Evolutionary conservation across 30 jellyfish, hydroid and myxozoan species (phyloP), one percentile per base, ranked within the genome.

Genomic region (Cassiopea xamachana): DNA sequence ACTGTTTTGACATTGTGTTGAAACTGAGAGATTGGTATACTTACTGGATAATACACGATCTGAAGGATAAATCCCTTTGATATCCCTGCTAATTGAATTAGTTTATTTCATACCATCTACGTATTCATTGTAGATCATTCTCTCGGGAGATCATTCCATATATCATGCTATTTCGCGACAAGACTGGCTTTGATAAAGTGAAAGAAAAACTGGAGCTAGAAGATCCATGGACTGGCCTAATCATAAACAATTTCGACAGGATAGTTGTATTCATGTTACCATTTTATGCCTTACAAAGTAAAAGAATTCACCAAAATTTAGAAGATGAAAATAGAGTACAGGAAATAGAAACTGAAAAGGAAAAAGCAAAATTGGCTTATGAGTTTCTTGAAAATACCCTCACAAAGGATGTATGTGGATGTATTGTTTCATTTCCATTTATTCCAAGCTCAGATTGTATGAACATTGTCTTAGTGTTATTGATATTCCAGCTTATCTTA

Each of bases 381-480:
- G 95, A 88, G 81, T 88, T 88, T 44, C 90, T 88, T 9, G 95
- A 88, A 73, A 88, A 80, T 48, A 62, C 82, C 6, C 95, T 88
- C 55, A 78, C 95, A 50, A 88, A 79, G 69, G 86, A 88, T 90
- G 95, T 88, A 19, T 60, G 48, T 17, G 9, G 64, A 9, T 9
- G 8, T 51, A 2, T 51, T 51, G 64, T 51, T 51, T 9, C 0
- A n/a, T 60, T 3, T 13, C 4, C 1, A 49, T 2, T 76, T 1
- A 8, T 14, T 76, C n/a, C n/a, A n/a, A n/a, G n/a, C n/a, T n/a
- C n/a, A n/a, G n/a, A n/a, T n/a, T n/a, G n/a, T n/a, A n/a, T n/a
- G n/a, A n/a, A n/a, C 73, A 10, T 9, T 27, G 4, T 2, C 48
- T 10, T 51, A 51, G 64, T 51, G 4, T 51, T 51, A 51, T 51